Evolutionary conservation across 2,888 invertebrate genomes (phyloP).

Genomic region (Omphaloscelis lunosa): DNA sequence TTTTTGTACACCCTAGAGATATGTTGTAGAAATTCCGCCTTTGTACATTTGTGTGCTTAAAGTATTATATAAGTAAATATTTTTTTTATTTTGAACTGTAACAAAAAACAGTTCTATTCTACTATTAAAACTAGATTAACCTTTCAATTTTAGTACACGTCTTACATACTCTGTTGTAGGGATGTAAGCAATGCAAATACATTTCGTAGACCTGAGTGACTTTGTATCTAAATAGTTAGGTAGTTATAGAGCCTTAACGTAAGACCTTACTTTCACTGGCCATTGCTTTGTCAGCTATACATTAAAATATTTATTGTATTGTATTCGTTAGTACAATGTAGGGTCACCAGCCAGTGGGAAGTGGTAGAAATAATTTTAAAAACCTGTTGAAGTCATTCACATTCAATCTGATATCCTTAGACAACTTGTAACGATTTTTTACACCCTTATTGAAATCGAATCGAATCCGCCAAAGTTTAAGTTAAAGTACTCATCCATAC

Average conservation of each 20-base stretch:
- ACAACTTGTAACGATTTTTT: not conserved
- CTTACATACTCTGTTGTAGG: not conserved
- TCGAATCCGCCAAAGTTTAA: too few species aligned
- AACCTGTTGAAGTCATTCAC: not conserved
- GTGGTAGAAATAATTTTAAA: not conserved
- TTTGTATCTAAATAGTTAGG: slow-evolving; percentile 5
- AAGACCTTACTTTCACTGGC: slow-evolving; percentile 58
- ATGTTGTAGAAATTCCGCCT: too few species aligned
- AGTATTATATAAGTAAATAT: too few species aligned
- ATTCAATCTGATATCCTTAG: not conserved
- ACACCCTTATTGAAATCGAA: not conserved
- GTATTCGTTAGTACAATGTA: slow-evolving; percentile 7
- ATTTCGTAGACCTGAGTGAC: not conserved
- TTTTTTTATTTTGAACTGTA: too few species aligned
- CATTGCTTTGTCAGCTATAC: slow-evolving; percentile 38
- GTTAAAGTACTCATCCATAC: not conserved
- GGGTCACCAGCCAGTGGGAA: not conserved
- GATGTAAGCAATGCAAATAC: not conserved
- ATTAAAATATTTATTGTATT: slow-evolving; percentile 27
- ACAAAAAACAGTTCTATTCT: not conserved
- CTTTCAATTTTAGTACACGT: not conserved
- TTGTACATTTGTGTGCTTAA: too few species aligned
- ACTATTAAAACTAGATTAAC: not conserved
- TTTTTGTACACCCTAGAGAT: not conserved
- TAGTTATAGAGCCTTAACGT: slow-evolving; percentile 15